A percentile compares a stretch with the other conserved stretches of the same genome.
These are phyloP conservation scores for Corythoichthys intestinalis DNA, from an alignment of 2,113 vertebrate genomes.

Conservation along the genomic window DNA sequence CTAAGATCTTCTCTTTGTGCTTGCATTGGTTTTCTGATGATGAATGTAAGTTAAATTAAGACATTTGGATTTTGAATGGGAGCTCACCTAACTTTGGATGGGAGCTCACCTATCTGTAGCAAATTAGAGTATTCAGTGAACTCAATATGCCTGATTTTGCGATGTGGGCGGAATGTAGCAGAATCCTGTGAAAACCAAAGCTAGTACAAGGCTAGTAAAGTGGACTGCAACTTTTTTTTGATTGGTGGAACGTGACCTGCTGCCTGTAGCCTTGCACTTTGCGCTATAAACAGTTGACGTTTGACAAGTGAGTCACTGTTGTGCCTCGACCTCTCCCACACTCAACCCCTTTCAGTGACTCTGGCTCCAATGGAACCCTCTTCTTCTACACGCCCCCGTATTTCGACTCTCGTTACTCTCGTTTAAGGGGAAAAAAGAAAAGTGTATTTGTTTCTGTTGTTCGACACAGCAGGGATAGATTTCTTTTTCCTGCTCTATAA, in stretches of 20 bases:
- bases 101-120: too few relatives aligned
- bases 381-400: neutral
- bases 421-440: neutral
- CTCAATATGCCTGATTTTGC: too few relatives aligned
- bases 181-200: too few relatives aligned
- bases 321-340: neutral
- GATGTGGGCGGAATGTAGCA: too few relatives aligned
- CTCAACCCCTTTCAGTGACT: neutral
- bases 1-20: too few relatives aligned
- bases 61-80: too few relatives aligned
- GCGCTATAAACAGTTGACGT: neutral
- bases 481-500: too few relatives aligned
- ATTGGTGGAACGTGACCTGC: neutral
- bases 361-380: neutral
- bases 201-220: neutral
- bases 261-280: neutral
- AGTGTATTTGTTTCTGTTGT: neutral
- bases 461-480: too few relatives aligned
- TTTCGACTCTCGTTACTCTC: neutral
- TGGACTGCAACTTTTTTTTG: neutral
- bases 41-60: too few relatives aligned
- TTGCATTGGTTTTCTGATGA: too few relatives aligned
- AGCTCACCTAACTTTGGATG: too few relatives aligned
- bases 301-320: conserved; percentile 2
- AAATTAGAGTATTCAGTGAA: too few relatives aligned